Base-by-base conservation (phyloP, 2,888 invertebrate genomes). In the Zele albiditarsus region DNA sequence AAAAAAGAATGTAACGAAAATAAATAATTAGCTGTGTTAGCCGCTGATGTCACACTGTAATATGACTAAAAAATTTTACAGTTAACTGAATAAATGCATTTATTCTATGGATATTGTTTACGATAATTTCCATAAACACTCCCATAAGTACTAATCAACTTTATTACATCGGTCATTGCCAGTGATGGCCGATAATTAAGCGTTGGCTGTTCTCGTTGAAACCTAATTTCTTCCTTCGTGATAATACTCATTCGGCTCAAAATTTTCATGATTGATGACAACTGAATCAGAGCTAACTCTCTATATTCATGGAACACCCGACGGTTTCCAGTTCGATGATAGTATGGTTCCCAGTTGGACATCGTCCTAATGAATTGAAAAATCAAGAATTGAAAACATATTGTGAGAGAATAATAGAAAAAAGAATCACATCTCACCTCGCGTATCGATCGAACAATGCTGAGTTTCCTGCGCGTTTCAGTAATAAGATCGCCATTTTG, bases 391-490 rank as follows among this genome's bases (percentile, higher is more conserved):
- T 23, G 5, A 53, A 23, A 53, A 8, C 8, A 20, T 20, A 53
- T 38, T 8, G n/a, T 6, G 10, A 53, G 6, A 8, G 3, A 53
- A 53, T 1, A 53, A 20, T 10, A 0, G 3, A 10, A 10, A 8
- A 53, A 53, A n/a, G 8, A 53, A 53, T 6, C 0, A 53, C n/a
- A 2, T 23, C 6, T 53, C n/a, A 53, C 53, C 53, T 53, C 4
- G 1, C 6, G 6, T 53, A 53, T 53, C 1, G 20, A 27, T 71
- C 60, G 76, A 85, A 82, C 66, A 84, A 53, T 27, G 65, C 1
- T 10, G 80, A 74, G 66, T 82, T 68, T 0, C 80, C 74, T 14
- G 71, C 33, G 72, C 81, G 83, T 0, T 69, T 73, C 16, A 87
- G 68, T 27, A 76, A 63, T 67, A 75, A 76, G 10, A 81, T 80